Evolutionary conservation across 2,113 vertebrate species (phyloP).

Genomic region (Cinclus cinclus): DNA sequence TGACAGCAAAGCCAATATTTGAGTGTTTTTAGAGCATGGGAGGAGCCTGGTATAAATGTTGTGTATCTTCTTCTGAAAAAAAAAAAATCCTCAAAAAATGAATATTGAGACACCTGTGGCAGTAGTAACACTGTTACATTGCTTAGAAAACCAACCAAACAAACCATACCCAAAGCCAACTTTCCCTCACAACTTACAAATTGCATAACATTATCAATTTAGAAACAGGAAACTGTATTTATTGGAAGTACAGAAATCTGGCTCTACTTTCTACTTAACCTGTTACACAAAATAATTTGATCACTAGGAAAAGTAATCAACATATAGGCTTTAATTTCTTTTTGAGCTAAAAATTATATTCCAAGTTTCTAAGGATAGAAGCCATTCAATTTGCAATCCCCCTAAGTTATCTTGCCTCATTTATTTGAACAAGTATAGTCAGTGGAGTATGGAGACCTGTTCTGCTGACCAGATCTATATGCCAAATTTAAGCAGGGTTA

Average conservation of each 20-base stretch:
- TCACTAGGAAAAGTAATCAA: not conserved
- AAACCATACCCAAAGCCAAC: accelerated
- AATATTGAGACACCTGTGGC: not conserved
- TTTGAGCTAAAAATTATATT: not conserved
- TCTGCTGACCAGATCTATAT: not conserved
- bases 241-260: not conserved
- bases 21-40: not conserved
- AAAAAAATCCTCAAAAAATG: not conserved
- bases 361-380: not conserved
- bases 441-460: not conserved
- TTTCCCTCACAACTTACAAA: accelerated
- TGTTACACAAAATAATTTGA: not conserved
- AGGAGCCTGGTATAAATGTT: not conserved
- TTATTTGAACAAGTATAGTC: not conserved
- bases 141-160: not conserved
- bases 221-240: not conserved
- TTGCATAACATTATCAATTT: not conserved
- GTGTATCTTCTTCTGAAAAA: not conserved
- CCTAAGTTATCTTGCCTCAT: not conserved
- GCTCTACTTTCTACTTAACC: not conserved
- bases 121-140: not conserved
- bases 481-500: not conserved
- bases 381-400: not conserved
- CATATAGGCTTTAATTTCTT: not conserved
- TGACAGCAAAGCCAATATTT: not conserved